These are phyloP conservation scores for Vulpes lagopus DNA, from an alignment of 2,113 vertebrate species.

Conservation along the genomic window DNA sequence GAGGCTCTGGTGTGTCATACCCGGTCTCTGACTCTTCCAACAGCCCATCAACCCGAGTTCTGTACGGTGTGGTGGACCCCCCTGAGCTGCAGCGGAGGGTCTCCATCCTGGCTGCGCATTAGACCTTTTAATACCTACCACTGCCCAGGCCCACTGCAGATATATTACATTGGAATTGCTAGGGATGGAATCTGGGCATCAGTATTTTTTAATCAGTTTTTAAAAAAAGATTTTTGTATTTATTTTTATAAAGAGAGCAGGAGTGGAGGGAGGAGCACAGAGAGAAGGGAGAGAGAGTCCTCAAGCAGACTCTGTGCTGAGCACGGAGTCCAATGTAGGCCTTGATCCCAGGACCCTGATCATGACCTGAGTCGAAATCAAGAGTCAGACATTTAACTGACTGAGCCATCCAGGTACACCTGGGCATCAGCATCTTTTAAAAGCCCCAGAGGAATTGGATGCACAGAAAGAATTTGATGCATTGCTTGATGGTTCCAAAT, in stretches of 20 bases:
- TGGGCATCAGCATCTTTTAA: background rate
- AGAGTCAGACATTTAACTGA: background rate
- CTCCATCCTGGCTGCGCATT: background rate
- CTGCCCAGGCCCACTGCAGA: background rate
- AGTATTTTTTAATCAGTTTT: background rate
- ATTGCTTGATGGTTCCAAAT: background rate
- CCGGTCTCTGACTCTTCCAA: background rate
- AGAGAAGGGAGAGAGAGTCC: background rate
- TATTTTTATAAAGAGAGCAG: background rate
- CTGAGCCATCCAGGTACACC: background rate
- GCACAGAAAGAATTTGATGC: background rate
- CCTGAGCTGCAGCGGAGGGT: background rate
- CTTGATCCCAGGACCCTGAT: background rate
- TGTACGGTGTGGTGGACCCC: fast-evolving
- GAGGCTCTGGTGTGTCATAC: background rate
- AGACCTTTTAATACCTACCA: background rate
- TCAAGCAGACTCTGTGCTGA: background rate
- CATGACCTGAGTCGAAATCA: background rate
- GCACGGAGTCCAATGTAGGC: background rate
- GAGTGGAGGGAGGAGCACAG: background rate
- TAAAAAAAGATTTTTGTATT: background rate
- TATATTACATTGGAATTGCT: background rate
- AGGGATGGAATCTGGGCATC: background rate
- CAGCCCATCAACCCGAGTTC: background rate
- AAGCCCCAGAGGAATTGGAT: background rate